Base-by-base conservation (phyloP, 2,888 invertebrate genomes). In the Elysia crispata region DNA sequence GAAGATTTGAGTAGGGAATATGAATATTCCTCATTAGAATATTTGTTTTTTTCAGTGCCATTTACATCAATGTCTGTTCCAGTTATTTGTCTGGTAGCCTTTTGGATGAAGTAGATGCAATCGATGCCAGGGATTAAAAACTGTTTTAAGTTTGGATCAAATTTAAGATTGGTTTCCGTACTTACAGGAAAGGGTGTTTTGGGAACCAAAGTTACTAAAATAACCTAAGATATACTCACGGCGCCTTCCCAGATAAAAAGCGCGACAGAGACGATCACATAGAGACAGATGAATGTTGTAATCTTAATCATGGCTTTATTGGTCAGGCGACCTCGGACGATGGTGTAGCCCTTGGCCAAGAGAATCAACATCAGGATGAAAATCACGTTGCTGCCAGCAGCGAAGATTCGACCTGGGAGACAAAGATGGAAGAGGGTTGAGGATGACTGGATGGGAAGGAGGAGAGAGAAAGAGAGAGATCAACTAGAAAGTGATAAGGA, bases 201-300 rank as follows among this genome's bases (percentile, higher is more conserved):
- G 28, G 30, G 11, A 94, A 0, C 97, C 98, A 0, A 97, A 97
- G 92, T 98, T 97, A 90, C 97, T 97, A 0, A 95, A 94, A 96
- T 96, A 91, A 0, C 86, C 13, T 25, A 69, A 50, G 57, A 33
- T 25, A 50, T 20, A 84, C 88, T 86, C 83, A 96, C 96, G 93
- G 95, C 94, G 64, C 95, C 95, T 89, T 97, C 96, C 90, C 96
- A 97, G 5, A 96, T 94, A 89, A 96, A 97, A 54, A 97, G 94
- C 0, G 95, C 93, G 1, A 95, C 93, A 89, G 96, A 97, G 0
- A 95, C 94, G 73, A 96, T 93, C 0, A 94, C 93, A 87, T 96
- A 97, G 11, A 95, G 89, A 84, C 95, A 95, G 94, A 96, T 95
- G 92, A 97, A 97, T 1, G 95, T 92, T 0, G 95, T 95, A 73